Percentiles rank a stretch among this genome's conserved stretches.
phyloP scores from a whole-genome alignment of 2,888 invertebrate species.

The Notocelia uddmanniana region DNA sequence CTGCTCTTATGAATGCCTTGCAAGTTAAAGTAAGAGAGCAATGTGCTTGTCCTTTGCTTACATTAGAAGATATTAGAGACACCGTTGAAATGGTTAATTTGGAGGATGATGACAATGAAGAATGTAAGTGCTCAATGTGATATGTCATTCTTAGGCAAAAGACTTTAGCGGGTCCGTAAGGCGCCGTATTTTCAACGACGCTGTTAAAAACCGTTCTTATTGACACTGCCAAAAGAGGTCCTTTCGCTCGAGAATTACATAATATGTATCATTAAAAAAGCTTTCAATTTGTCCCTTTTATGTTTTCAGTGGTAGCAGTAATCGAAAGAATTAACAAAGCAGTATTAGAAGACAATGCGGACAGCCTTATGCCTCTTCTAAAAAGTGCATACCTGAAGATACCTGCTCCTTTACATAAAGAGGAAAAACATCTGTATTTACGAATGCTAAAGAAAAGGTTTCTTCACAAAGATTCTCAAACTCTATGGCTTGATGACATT shows the following conservation, averaged over 20 bases:
- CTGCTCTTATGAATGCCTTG: constrained; percentile 76
- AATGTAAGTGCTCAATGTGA: constrained; percentile 67
- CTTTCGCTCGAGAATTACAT: no score
- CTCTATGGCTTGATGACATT: constrained; percentile 87
- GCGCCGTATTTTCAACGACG: no score
- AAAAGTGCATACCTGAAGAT: constrained; percentile 79
- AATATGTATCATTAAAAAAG: no score
- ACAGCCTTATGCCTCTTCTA: constrained; percentile 77
- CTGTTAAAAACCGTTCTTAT: no score
- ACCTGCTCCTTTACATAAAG: constrained; percentile 70
- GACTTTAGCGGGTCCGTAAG: no score
- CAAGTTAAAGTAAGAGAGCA: constrained; percentile 79
- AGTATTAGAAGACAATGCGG: constrained; percentile 83
- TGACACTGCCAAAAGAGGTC: no score
- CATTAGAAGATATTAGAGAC: constrained; percentile 88
- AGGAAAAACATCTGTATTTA: constrained; percentile 83
- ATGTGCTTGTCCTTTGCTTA: constrained; percentile 85
- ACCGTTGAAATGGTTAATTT: constrained; percentile 88
- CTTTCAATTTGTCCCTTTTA: constrained; percentile 17
- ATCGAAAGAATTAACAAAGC: constrained; percentile 87
- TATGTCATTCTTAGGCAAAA: constrained; percentile 18
- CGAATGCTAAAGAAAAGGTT: constrained; percentile 81
- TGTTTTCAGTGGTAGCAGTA: constrained; percentile 82
- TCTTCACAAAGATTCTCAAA: constrained; percentile 83
- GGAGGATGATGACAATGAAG: constrained; percentile 86